These are phyloP conservation scores for Hypanus sabinus DNA, from an alignment of 2,113 vertebrate genomes.

Conservation along the genomic window DNA sequence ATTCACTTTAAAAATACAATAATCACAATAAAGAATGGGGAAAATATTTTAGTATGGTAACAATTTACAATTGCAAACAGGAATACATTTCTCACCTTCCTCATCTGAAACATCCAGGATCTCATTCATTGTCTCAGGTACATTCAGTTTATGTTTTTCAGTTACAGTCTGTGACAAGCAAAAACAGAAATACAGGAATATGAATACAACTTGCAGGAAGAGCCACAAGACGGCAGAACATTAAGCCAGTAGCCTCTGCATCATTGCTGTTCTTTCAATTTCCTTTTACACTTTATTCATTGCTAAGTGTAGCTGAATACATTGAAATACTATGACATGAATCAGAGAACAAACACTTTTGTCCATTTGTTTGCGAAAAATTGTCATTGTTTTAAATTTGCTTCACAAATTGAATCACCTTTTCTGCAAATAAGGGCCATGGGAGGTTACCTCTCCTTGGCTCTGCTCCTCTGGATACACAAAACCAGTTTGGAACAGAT, in stretches of 20 bases:
- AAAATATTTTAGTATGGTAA: background rate
- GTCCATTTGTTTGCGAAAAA: background rate
- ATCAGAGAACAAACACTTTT: background rate
- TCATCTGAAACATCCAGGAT: constrained; percentile 95
- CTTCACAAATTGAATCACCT: background rate
- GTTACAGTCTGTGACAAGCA: constrained; percentile 76
- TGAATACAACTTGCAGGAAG: background rate
- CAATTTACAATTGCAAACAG: background rate
- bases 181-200: constrained; percentile 38
- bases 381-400: background rate
- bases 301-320: background rate
- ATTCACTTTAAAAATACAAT: background rate
- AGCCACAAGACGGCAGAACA: background rate
- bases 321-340: background rate
- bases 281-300: background rate
- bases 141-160: constrained; percentile 96
- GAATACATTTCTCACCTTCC: constrained; percentile 70
- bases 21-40: background rate
- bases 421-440: background rate
- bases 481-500: background rate
- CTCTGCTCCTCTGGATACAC: background rate
- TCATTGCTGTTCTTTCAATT: background rate
- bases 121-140: constrained; percentile 97
- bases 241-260: background rate
- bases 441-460: background rate